These are phyloP conservation scores for Heterodera filipjevi DNA, from an alignment of 2,888 invertebrate genomes.

Conservation along the genomic window DNA sequence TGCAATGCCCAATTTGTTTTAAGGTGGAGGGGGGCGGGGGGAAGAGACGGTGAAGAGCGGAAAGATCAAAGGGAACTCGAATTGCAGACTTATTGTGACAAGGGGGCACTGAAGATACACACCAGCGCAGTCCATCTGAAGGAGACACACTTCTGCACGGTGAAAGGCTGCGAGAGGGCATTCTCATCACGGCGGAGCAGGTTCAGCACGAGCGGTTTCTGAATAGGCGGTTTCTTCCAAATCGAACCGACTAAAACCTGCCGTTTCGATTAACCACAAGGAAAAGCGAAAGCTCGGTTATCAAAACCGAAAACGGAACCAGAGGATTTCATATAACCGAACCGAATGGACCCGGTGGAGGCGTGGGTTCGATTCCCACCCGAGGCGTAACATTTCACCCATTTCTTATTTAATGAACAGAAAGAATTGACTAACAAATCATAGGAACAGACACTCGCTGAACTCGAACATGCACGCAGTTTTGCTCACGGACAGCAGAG, in stretches of 20 bases:
- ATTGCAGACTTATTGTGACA: slow-evolving; percentile 89
- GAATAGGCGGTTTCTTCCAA: no score
- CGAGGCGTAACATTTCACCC: no score
- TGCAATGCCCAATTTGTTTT: slow-evolving; percentile 28
- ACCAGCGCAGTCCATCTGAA: slow-evolving; percentile 95
- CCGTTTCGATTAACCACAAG: no score
- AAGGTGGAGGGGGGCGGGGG: slow-evolving; percentile 20
- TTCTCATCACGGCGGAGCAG: slow-evolving; percentile 38
- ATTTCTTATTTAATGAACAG: no score
- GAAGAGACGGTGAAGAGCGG: background rate
- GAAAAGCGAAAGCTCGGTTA: no score
- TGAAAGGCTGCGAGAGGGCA: slow-evolving; percentile 66
- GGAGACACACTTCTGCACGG: slow-evolving; percentile 95
- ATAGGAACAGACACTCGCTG: slow-evolving; percentile 22
- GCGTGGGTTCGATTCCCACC: no score
- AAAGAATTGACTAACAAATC: background rate
- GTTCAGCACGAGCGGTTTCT: slow-evolving; percentile 14
- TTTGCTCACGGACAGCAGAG: background rate
- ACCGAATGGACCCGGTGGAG: no score
- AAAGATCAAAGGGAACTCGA: no score
- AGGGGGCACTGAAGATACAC: slow-evolving; percentile 97
- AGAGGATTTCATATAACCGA: no score
- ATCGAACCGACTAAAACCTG: no score
- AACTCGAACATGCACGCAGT: slow-evolving; percentile 24
- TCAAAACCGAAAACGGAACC: no score